Conservation (phyloP, 2,113 vertebrate species). For the Hyla sarda region DNA sequence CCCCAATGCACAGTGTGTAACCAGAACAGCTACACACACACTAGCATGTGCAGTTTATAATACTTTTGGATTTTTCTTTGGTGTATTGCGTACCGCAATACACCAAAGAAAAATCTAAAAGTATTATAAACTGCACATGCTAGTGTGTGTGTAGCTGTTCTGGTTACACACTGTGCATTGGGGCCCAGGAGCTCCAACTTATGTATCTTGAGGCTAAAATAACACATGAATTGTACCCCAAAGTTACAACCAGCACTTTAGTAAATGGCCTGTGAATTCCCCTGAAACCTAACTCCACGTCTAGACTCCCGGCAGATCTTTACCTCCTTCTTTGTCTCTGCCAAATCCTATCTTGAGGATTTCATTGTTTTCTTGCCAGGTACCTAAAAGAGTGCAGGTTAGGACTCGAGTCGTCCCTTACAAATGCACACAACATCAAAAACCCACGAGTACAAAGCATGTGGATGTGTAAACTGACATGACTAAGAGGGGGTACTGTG, state of each 20-base stretch:
- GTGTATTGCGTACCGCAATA: no score
- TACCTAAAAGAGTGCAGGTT: slow-evolving; percentile 24
- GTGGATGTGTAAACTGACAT: slow-evolving; percentile 7
- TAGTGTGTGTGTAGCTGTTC: no score
- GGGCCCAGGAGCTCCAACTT: no score
- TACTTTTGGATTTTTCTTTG: no score
- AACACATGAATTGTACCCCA: neutral
- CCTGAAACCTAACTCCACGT: neutral
- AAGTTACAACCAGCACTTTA: neutral
- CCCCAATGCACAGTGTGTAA: no score
- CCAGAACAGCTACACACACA: no score
- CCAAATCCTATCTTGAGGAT: slow-evolving; percentile 17
- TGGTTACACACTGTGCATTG: no score
- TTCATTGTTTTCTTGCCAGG: slow-evolving; percentile 42
- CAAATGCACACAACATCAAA: slow-evolving; percentile 33
- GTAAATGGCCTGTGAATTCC: neutral
- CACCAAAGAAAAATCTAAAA: no score
- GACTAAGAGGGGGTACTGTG: slow-evolving; percentile 2
- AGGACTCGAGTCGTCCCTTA: neutral
- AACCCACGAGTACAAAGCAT: slow-evolving; percentile 43
- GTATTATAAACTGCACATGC: no score
- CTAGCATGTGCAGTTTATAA: no score
- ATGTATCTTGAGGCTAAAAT: neutral
- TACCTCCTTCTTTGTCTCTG: neutral
- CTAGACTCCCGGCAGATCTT: slow-evolving; percentile 34